These are phyloP conservation scores for Gnathonemus echidnorhynchus DNA, from an alignment of 2,113 vertebrate genomes.

Conservation along the genomic window DNA sequence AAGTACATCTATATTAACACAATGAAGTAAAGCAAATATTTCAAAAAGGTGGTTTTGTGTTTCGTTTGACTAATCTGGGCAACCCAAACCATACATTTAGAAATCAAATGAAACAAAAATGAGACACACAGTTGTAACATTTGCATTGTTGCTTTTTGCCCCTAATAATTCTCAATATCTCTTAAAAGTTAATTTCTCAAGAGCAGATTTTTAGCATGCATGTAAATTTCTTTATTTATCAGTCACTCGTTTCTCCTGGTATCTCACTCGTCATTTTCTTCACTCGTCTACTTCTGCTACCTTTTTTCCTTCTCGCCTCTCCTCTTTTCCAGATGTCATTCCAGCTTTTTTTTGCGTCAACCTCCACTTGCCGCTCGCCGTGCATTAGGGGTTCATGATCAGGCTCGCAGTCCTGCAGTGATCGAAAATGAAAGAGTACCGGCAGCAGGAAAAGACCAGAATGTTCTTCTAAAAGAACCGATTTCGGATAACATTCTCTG, in stretches of 20 bases:
- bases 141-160: slow-evolving; percentile 56
- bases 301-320: slow-evolving; percentile 59
- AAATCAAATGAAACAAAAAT: slow-evolving; percentile 41
- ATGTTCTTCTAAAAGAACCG: slow-evolving; percentile 62
- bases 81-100: slow-evolving; percentile 44
- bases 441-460: slow-evolving; percentile 60
- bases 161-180: slow-evolving; percentile 57
- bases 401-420: slow-evolving; percentile 32
- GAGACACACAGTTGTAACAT: slow-evolving; percentile 58
- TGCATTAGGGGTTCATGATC: slow-evolving; percentile 27
- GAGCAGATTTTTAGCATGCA: slow-evolving; percentile 68
- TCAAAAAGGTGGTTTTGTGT: slow-evolving; percentile 54
- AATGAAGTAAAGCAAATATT: slow-evolving; percentile 55
- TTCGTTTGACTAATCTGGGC: slow-evolving; percentile 50
- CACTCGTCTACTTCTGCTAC: slow-evolving; percentile 49
- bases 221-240: slow-evolving; percentile 60
- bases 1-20: slow-evolving; percentile 52
- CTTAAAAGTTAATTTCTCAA: slow-evolving; percentile 66
- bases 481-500: slow-evolving; percentile 32
- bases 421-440: slow-evolving; percentile 52
- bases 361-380: slow-evolving; percentile 29
- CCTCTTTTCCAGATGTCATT: slow-evolving; percentile 49
- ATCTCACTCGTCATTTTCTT: slow-evolving; percentile 36
- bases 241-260: slow-evolving; percentile 56
- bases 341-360: slow-evolving; percentile 45